Base-by-base conservation (phyloP, 2,888 invertebrate genomes). In the Papilio protenor region DNA sequence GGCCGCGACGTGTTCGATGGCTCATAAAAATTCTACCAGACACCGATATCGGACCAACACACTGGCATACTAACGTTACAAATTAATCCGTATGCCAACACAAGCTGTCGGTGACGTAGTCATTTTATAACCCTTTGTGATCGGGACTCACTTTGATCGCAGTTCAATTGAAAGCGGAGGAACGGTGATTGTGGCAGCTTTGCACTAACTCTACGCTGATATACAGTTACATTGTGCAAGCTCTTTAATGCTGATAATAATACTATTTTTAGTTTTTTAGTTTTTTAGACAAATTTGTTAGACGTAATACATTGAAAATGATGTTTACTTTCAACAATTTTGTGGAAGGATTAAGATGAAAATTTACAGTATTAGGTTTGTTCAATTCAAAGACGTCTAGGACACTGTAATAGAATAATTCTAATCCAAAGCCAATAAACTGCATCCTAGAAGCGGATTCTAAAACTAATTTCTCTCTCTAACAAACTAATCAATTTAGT, bases 121-220 rank as follows among this genome's bases (percentile, higher is more conserved):
- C 89, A 87, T 91, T 93, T 92, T 91, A 87, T 88, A 91, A 89
- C 88, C 90, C 91, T 92, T 92, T 92, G 92, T 92, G 87, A 87
- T 87, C 86, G 84, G 57, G 85, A 91, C 90, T 90, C 90, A 89
- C 91, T 92, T 92, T 92, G 92, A 92, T 92, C 88, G 86, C 82
- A 85, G 85, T 83, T 86, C 87, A 88, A 88, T 89, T 87, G 87
- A 84, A 80, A 88, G 88, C 87, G 85, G 85, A 87, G 88, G 87
- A 88, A 90, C 87, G 87, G 80, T 87, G 87, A 89, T 88, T 90
- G 88, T 89, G 87, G 86, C 86, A 83, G 84, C 81, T 81, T 33
- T 23, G 27, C 14, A 21, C 23, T 33, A 47, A 57, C 21, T 69
- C 66, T 6, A 21, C 45, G 55, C 3, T 64, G n/a, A 11, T 16